Percentiles rank a stretch among this genome's conserved stretches.
These are phyloP conservation scores for Limnephilus rhombicus DNA, from an alignment of 2,888 invertebrate genomes.

Conservation along the genomic window DNA sequence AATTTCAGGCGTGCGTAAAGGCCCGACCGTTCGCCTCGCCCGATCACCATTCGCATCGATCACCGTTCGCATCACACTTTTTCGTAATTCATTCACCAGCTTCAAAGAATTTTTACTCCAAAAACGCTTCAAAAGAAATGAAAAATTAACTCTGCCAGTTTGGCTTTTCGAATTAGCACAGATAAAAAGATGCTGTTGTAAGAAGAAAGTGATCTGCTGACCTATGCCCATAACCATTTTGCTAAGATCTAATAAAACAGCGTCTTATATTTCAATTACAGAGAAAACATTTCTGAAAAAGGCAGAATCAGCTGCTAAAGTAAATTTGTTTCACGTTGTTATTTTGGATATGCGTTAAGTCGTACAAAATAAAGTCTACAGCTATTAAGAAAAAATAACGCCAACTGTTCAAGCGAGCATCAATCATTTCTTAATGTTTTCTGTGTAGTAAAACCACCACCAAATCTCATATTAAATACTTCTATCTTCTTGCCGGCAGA, in stretches of 20 bases:
- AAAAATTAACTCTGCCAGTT: background rate
- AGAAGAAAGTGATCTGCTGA: background rate
- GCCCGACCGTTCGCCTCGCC: too few species aligned
- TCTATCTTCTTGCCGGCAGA: background rate
- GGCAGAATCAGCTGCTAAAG: background rate
- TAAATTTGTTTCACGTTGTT: background rate
- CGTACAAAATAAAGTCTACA: background rate
- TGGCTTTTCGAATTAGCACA: background rate
- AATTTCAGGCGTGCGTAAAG: too few species aligned
- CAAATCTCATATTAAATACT: background rate
- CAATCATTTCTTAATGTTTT: slow-evolving; percentile 16
- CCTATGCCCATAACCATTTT: background rate
- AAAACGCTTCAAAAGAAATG: background rate
- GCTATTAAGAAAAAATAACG: background rate
- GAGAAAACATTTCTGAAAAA: background rate
- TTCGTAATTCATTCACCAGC: too few species aligned
- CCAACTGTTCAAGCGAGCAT: slow-evolving; percentile 10
- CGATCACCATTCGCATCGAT: too few species aligned
- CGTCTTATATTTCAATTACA: background rate
- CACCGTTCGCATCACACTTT: too few species aligned
- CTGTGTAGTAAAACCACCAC: background rate
- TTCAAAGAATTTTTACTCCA: too few species aligned
- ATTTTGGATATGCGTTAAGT: background rate
- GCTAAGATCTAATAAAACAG: background rate
- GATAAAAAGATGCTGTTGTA: background rate